phyloP scores from a whole-genome alignment of 2,888 invertebrate genomes.

The Pristionchus arcanus region DNA sequence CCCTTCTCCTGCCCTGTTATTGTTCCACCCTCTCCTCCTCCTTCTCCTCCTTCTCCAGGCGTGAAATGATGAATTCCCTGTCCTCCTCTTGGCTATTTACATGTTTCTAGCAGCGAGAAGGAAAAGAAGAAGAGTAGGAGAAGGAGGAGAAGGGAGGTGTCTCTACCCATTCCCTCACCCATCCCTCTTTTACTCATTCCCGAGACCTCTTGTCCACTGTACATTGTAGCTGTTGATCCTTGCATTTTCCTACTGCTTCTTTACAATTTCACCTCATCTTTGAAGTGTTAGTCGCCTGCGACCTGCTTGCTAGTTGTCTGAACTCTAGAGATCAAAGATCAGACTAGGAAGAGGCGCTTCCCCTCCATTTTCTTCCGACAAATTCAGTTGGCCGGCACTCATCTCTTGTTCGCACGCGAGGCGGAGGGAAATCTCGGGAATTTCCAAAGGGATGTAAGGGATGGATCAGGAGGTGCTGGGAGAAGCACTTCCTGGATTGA shows the following conservation, averaged over 20 bases:
- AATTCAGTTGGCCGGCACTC: background rate
- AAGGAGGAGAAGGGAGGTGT: slow-evolving; percentile 24
- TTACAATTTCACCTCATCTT: no score
- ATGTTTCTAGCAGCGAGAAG: slow-evolving; percentile 17
- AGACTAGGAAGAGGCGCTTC: background rate
- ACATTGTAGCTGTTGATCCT: background rate
- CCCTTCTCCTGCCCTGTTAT: background rate
- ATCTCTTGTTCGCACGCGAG: background rate
- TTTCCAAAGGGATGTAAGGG: no score
- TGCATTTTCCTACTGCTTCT: no score
- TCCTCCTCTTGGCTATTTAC: slow-evolving; percentile 25
- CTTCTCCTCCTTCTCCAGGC: background rate
- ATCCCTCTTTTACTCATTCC: background rate
- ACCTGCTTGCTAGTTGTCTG: background rate
- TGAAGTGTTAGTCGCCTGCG: no score
- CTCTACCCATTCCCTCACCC: slow-evolving; percentile 17
- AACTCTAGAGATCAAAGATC: background rate
- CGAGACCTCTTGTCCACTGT: background rate
- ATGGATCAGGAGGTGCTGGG: background rate
- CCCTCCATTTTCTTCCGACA: background rate
- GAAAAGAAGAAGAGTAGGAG: background rate
- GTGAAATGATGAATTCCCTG: slow-evolving; percentile 41
- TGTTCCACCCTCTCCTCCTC: background rate
- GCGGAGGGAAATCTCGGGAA: background rate
- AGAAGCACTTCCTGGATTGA: background rate